Conservation (phyloP, 1,140 invertebrate genomes). For the Drosophila ananassae region DNA sequence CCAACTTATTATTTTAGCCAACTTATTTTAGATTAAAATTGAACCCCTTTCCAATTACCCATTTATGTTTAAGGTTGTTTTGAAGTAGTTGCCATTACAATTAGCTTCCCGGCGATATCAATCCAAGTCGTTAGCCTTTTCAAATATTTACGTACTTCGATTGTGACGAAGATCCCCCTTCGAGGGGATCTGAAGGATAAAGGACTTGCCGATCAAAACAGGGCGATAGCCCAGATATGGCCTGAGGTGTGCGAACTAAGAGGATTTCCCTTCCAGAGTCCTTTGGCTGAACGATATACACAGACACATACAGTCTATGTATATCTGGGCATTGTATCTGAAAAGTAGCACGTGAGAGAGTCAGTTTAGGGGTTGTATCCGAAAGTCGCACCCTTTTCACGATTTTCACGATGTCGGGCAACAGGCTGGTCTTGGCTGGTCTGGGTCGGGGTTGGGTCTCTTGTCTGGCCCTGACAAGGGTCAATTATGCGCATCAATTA, state of each 20-base stretch:
- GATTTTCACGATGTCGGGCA: slow-evolving; percentile 1
- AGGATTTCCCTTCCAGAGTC: neutral
- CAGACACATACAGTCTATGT: too few relatives aligned
- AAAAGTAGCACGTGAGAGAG: neutral
- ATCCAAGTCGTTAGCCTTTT: neutral
- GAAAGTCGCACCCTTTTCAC: slow-evolving; percentile 18
- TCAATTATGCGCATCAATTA: slow-evolving; percentile 62
- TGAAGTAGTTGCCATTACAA: neutral
- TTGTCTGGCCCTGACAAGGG: slow-evolving; percentile 48
- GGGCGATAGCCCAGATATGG: neutral
- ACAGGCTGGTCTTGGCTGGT: slow-evolving; percentile 11
- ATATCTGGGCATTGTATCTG: too few relatives aligned
- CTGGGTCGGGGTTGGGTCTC: neutral
- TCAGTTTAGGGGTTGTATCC: neutral
- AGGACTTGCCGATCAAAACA: neutral
- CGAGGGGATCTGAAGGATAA: neutral
- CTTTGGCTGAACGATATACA: neutral
- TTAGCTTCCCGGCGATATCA: neutral
- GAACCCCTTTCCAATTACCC: too few relatives aligned
- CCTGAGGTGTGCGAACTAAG: neutral
- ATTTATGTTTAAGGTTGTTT: neutral
- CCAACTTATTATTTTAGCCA: too few relatives aligned
- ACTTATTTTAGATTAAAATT: too few relatives aligned
- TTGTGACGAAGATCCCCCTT: neutral
- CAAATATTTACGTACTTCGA: neutral